These are phyloP conservation scores for Melanerpes formicivorus DNA, from an alignment of 2,113 vertebrate genomes.

Conservation along the genomic window DNA sequence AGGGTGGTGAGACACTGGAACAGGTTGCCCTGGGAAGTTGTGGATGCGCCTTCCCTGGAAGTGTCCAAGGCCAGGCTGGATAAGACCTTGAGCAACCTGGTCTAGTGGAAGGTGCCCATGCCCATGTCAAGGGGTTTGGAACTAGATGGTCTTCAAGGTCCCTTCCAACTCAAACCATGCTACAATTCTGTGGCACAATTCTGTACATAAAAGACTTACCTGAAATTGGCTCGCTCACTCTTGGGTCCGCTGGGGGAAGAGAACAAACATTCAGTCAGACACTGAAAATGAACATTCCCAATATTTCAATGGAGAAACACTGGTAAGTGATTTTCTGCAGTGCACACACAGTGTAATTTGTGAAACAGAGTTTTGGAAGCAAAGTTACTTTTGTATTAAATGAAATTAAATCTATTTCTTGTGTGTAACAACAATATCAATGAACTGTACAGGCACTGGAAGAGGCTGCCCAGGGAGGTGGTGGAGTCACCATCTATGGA, in stretches of 20 bases:
- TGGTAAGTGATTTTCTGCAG: not conserved
- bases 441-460: not conserved
- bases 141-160: too few relatives aligned
- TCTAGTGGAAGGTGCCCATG: too few relatives aligned
- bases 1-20: too few relatives aligned
- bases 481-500: too few relatives aligned
- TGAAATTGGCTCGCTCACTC: conserved; percentile 90
- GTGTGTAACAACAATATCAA: not conserved
- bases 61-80: too few relatives aligned
- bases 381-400: not conserved
- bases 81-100: too few relatives aligned
- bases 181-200: not conserved
- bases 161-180: too few relatives aligned
- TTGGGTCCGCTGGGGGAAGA: conserved; percentile 87
- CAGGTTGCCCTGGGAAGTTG: too few relatives aligned
- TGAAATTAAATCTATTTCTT: not conserved
- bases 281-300: not conserved
- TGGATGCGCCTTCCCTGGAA: too few relatives aligned
- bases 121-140: too few relatives aligned
- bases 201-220: conserved; percentile 76
- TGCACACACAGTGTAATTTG: not conserved
- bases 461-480: too few relatives aligned
- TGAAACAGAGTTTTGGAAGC: conserved; percentile 30
- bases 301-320: conserved; percentile 1
- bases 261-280: conserved; percentile 50